Evolutionary conservation across 2,113 vertebrate species (phyloP).

Genomic region (Poeciliopsis turrubarensis): DNA sequence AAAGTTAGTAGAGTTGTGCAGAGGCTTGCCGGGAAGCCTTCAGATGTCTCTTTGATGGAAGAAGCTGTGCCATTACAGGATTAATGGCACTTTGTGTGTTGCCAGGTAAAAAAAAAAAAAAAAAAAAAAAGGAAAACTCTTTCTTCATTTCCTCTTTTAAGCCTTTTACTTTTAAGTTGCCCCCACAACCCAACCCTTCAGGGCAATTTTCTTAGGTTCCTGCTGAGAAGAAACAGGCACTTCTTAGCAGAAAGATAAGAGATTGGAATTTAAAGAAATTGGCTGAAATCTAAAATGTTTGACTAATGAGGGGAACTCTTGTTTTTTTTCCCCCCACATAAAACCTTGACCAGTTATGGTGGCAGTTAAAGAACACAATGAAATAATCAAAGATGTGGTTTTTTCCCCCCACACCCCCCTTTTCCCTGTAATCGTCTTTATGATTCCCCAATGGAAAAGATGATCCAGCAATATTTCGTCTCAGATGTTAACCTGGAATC

Average conservation of each 20-base stretch:
- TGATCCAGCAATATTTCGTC: neutral
- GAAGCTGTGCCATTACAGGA: constrained; percentile 75
- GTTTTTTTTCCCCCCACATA: constrained; percentile 36
- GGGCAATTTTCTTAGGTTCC: constrained; percentile 40
- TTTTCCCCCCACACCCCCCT: too few relatives aligned
- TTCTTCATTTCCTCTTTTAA: constrained; percentile 65
- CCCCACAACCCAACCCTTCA: constrained; percentile 52
- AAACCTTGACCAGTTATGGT: constrained; percentile 38
- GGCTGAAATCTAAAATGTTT: constrained; percentile 23
- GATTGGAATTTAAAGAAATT: constrained; percentile 24
- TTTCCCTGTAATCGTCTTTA: neutral
- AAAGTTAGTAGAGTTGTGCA: constrained; percentile 75
- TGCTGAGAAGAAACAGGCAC: constrained; percentile 40
- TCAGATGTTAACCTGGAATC: neutral
- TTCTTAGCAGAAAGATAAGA: constrained; percentile 57
- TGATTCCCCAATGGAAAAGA: neutral
- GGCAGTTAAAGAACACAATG: constrained; percentile 51
- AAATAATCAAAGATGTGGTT: constrained; percentile 31
- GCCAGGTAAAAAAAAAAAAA: constrained; percentile 60
- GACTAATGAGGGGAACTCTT: constrained; percentile 18
- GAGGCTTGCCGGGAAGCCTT: constrained; percentile 74
- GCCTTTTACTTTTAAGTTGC: constrained; percentile 59
- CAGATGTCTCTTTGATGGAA: constrained; percentile 68
- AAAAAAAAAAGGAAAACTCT: neutral
- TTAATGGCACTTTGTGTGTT: constrained; percentile 68